Percentiles rank a stretch among this genome's conserved stretches.
Evolutionary conservation across 2,797 vertebrate genomes (phyloP).

Genomic region (Sebastiscus albofasciatus): DNA sequence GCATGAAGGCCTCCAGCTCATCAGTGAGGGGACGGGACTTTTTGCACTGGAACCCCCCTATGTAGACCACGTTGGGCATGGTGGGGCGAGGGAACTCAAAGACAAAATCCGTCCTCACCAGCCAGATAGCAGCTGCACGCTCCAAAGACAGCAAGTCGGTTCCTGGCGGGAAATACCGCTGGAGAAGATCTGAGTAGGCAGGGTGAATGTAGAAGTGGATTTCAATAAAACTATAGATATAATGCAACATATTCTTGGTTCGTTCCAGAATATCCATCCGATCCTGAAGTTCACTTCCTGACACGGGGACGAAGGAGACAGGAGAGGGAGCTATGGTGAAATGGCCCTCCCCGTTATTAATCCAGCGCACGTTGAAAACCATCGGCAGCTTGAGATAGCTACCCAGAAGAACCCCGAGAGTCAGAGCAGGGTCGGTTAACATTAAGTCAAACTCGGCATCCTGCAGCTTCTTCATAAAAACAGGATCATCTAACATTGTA

Average conservation of each 20-base stretch:
- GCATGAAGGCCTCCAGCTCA: conserved; percentile 75
- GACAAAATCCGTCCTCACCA: conserved; percentile 77
- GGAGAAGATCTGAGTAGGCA: conserved; percentile 60
- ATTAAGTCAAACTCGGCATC: conserved; percentile 74
- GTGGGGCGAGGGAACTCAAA: conserved; percentile 82
- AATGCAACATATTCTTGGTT: conserved; percentile 65
- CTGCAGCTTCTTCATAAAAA: conserved; percentile 59
- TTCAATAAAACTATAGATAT: conserved; percentile 44
- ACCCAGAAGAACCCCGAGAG: conserved; percentile 63
- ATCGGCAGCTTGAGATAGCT: conserved; percentile 72
- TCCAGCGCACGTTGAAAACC: conserved; percentile 77
- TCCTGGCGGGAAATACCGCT: conserved; percentile 68
- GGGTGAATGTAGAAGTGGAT: conserved; percentile 43
- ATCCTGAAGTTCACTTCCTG: conserved; percentile 69
- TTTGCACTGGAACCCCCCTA: conserved; percentile 80
- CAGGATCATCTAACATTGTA: conserved; percentile 61
- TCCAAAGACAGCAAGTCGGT: conserved; percentile 67
- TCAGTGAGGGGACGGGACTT: conserved; percentile 57
- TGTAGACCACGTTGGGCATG: conserved; percentile 81
- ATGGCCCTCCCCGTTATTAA: conserved; percentile 69
- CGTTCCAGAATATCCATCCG: conserved; percentile 71
- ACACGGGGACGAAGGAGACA: conserved; percentile 69
- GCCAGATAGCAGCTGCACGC: conserved; percentile 73
- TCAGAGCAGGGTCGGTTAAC: conserved; percentile 68
- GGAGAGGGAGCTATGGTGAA: conserved; percentile 70